Base-by-base conservation (phyloP, 2,888 invertebrate species). In the Parnassius mnemosyne region DNA sequence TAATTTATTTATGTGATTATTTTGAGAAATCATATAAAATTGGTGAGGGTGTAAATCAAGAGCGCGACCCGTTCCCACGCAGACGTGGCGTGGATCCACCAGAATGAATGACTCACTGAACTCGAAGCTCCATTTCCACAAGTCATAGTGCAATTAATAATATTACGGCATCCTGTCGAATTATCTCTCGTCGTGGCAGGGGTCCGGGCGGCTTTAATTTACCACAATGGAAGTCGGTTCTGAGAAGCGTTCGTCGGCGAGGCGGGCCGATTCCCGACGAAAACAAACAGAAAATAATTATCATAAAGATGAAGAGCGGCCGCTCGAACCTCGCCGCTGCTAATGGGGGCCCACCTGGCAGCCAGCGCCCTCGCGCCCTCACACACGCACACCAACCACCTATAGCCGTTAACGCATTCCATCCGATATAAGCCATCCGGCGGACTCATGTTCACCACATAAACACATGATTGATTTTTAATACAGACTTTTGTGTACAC, bases 91-190 rank as follows among this genome's bases (percentile, higher is more conserved):
- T 77, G 79, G 78, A 72, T 78, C 81, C 78, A 71, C 78, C 83
- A 80, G 86, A 87, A 87, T 89, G 86, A 89, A 90, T 91, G 90
- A 90, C 88, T 91, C 89, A 90, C 89, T 89, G 86, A 88, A 87
- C 85, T 85, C 80, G 69, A 83, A 88, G 84, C 85, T 87, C 83
- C 85, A 87, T 91, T 90, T 91, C 90, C 88, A 90, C 91, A 90
- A 91, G 91, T 91, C 91, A 91, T 91, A 91, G 90, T 90, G 89
- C 90, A 91, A 91, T 91, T 91, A 91, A 91, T 91, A 91, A 90
- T 91, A 89, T 16, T 89, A 89, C 88, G 90, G 91, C 89, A 89
- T 91, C 91, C 90, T 90, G 90, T 90, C 89, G 90, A 91, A 91
- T 90, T 91, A 90, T 89, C 89, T 90, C 87, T 85, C 87, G 80